Base-by-base conservation (phyloP, 2,797 vertebrate genomes). In the Falco berigora region DNA sequence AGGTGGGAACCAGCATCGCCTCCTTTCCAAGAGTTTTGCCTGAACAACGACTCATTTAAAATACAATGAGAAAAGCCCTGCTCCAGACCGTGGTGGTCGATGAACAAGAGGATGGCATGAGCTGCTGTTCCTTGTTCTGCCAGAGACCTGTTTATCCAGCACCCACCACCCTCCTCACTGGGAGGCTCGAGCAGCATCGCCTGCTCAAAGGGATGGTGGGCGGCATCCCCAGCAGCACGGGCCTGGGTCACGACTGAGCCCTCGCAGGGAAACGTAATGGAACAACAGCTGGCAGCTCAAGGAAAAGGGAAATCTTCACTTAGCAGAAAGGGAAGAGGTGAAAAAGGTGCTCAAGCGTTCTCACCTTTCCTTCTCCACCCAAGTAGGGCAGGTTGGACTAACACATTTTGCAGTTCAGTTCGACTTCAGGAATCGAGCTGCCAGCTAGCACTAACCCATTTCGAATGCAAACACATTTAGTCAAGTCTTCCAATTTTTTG, bases 151-250 rank as follows among this genome's bases (percentile, higher is more conserved):
- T 68, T 27, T 56, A 58, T 56, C 56, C 44, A 75, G 47, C 1
- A 1, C 24, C 30, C 1, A 3, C 30, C 66, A 49, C 0, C 0
- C 8, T 52, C 47, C 67, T 66, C 19, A 12, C 16, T 30, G n/a
- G 40, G 18, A 66, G 10, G 34, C 7, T 61, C 30, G 61, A 67
- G 28, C 38, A 61, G 25, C 32, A 40, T 47, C 8, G 0, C 25
- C n/a, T 30, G 47, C 67, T 74, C 19, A 2, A 36, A 38, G 8
- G n/a, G 44, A 66, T 32, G 27, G n/a, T 53, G 52, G 46, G 58
- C 44, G 59, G 28, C 30, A 34, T 13, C 38, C 12, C 38, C 3
- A 4, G 9, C 73, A 72, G 58, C 3, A 1, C 9, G 7, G 36
- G 34, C 25, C 49, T 36, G 56, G 34, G 32, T 34, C 61, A 91